Evolutionary conservation across 2,113 vertebrate species (phyloP).

Genomic region (Elgaria multicarinata): DNA sequence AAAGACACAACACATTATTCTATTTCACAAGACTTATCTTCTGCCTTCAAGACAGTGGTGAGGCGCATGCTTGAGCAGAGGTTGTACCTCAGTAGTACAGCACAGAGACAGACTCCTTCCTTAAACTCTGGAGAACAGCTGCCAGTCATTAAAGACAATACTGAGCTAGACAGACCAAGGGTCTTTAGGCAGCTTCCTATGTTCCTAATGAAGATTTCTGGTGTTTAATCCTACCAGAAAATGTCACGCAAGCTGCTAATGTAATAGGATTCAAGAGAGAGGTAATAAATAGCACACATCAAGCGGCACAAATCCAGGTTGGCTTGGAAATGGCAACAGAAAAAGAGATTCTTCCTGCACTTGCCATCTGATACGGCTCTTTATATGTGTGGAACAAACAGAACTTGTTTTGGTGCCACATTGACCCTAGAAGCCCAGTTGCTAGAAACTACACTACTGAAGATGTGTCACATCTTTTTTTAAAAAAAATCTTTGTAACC

Average conservation of each 20-base stretch:
- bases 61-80: neutral
- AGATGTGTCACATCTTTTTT: neutral
- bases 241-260: neutral
- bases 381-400: neutral
- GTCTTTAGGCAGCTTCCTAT: neutral
- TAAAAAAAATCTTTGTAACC: neutral
- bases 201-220: neutral
- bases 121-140: neutral
- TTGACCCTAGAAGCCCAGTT: neutral
- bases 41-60: neutral
- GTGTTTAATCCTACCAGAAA: neutral
- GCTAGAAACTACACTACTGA: neutral
- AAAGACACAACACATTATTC: neutral
- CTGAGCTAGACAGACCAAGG: neutral
- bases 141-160: neutral
- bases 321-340: neutral
- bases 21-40: neutral
- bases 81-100: neutral
- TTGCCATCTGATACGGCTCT: neutral
- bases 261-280: neutral
- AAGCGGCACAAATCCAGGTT: neutral
- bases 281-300: neutral
- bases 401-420: neutral
- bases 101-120: neutral
- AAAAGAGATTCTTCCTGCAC: neutral